A percentile compares a stretch with the other conserved stretches of the same genome.
phyloP scores from a whole-genome alignment of 2,113 vertebrate genomes.

The Psittacula cyanocephala region DNA sequence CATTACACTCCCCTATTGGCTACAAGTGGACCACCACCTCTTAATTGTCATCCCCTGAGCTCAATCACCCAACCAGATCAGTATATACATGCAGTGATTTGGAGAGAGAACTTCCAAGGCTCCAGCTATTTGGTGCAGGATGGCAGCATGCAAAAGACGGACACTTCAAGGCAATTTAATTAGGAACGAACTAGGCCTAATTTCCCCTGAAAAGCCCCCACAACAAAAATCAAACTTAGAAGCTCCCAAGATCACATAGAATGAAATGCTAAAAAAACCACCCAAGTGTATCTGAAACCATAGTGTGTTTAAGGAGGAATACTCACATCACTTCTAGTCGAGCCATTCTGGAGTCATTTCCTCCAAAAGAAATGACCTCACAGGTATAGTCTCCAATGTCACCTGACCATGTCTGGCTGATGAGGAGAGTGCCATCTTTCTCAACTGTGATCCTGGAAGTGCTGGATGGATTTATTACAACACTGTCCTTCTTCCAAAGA shows the following conservation, averaged over 20 bases:
- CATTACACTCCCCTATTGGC: not conserved
- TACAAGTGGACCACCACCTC: not conserved
- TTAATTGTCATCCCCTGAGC: not conserved
- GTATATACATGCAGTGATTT: accelerated
- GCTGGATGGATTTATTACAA: conserved; percentile 73
- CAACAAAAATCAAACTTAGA: not conserved
- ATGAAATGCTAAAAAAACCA: not conserved
- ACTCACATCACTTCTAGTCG: conserved; percentile 98
- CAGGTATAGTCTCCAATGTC: conserved; percentile 97
- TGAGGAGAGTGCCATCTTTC: conserved; percentile 84
- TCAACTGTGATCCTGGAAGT: conserved; percentile 84
- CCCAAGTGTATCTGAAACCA: not conserved
- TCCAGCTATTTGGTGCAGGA: not conserved
- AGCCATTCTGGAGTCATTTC: conserved; percentile 85
- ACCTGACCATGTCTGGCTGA: conserved; percentile 96
- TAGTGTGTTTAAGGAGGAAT: accelerated
- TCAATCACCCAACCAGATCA: not conserved
- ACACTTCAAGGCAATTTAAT: not conserved
- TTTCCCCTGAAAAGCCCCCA: not conserved
- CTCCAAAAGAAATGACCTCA: conserved; percentile 84
- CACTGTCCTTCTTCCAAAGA: conserved; percentile 86
- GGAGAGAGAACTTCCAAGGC: not conserved
- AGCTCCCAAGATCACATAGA: not conserved
- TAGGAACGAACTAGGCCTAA: not conserved
- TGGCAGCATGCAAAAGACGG: not conserved